phyloP scores from a whole-genome alignment of 2,888 invertebrate species.

The Patella depressa region DNA sequence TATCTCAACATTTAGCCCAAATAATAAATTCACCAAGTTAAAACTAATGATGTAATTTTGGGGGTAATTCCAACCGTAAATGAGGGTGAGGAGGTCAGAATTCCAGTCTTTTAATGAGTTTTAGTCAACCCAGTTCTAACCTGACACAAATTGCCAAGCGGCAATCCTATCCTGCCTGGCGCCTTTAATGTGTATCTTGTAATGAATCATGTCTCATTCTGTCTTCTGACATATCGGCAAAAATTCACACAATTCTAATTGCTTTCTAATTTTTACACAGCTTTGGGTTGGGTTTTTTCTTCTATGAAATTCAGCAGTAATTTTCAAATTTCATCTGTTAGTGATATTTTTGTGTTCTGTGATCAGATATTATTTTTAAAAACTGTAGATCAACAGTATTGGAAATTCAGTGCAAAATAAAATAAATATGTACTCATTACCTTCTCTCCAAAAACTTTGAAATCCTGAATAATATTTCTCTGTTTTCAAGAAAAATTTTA shows the following conservation, averaged over 20 bases:
- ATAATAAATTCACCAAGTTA: conserved; percentile 3
- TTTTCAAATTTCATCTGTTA: too few species aligned
- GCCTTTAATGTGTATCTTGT: conserved; percentile 25
- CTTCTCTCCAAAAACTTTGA: too few species aligned
- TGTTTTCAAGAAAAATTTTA: too few species aligned
- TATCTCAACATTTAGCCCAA: not conserved
- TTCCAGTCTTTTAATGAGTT: conserved; percentile 25
- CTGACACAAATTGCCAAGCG: conserved; percentile 27
- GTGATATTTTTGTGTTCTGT: too few species aligned
- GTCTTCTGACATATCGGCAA: conserved; percentile 7
- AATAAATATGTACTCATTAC: too few species aligned
- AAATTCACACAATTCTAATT: conserved; percentile 10
- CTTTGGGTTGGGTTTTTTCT: too few species aligned
- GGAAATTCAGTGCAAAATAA: too few species aligned
- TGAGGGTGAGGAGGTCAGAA: conserved; percentile 21
- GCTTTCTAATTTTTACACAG: conserved; percentile 3
- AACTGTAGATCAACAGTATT: too few species aligned
- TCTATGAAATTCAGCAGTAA: too few species aligned
- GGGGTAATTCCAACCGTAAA: conserved; percentile 14
- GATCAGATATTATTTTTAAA: too few species aligned
- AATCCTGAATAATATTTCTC: too few species aligned
- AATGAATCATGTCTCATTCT: conserved; percentile 29
- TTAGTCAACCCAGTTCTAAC: conserved; percentile 19
- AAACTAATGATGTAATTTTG: conserved; percentile 23
- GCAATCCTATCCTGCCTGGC: conserved; percentile 20